phyloP scores from a whole-genome alignment of 2,888 invertebrate species.

The Axea sp. region DNA sequence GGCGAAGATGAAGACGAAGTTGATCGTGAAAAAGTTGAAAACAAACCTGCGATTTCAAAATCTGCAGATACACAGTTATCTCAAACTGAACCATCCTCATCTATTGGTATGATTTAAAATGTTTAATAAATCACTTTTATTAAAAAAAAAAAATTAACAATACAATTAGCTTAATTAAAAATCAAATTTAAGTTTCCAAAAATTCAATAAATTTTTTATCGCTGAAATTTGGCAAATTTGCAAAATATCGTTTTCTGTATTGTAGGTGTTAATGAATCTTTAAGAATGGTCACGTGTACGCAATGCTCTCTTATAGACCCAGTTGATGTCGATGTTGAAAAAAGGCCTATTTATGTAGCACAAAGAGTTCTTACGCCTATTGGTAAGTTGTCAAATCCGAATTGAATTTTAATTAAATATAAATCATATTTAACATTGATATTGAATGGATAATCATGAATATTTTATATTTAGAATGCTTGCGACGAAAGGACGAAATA shows the following conservation, averaged over 20 bases:
- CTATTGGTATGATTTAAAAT: slow-evolving; percentile 23
- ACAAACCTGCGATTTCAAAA: slow-evolving; percentile 23
- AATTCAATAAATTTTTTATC: too few species aligned
- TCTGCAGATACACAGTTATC: slow-evolving; percentile 51
- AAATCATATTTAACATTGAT: too few species aligned
- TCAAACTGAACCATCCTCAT: slow-evolving; percentile 35
- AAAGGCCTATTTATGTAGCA: slow-evolving; percentile 87
- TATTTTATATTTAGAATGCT: slow-evolving; percentile 84
- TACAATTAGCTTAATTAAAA: too few species aligned
- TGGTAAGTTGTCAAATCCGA: slow-evolving; percentile 82
- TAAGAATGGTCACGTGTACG: slow-evolving; percentile 82
- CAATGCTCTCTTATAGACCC: slow-evolving; percentile 85
- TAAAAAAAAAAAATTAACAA: too few species aligned
- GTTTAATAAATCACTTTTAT: too few species aligned
- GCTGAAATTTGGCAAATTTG: too few species aligned
- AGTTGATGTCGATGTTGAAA: slow-evolving; percentile 86
- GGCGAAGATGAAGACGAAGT: slow-evolving; percentile 56
- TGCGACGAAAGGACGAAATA: slow-evolving; percentile 86
- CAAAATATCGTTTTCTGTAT: too few species aligned
- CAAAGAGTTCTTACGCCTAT: slow-evolving; percentile 89
- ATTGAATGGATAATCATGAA: too few species aligned
- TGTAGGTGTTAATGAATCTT: slow-evolving; percentile 76
- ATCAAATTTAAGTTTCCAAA: too few species aligned
- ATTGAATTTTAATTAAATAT: too few species aligned
- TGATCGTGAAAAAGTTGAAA: slow-evolving; percentile 39